A percentile compares a stretch with the other conserved stretches of the same genome.
Evolutionary conservation across 2,113 vertebrate species (phyloP).

Genomic region (Sorex fumeus): DNA sequence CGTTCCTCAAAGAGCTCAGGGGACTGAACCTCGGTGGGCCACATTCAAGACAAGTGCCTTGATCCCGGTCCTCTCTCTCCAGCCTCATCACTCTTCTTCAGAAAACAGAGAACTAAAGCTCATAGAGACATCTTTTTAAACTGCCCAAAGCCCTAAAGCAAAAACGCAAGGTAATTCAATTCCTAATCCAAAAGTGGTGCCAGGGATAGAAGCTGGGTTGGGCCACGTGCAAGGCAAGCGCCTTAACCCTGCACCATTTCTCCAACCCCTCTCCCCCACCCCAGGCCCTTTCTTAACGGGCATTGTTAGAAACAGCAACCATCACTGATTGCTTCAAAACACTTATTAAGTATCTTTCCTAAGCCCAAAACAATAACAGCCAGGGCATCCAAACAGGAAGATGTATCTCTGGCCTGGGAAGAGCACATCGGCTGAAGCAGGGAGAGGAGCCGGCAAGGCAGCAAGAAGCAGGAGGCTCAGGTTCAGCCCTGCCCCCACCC

Average conservation of each 20-base stretch:
- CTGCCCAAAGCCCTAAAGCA: background rate
- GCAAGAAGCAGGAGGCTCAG: background rate
- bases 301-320: background rate
- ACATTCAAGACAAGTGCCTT: too few relatives aligned
- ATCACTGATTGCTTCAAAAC: background rate
- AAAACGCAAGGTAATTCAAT: background rate
- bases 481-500: background rate
- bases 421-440: background rate
- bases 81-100: too few relatives aligned
- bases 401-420: background rate
- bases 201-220: background rate
- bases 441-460: background rate
- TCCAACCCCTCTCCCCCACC: background rate
- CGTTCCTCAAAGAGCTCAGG: too few relatives aligned
- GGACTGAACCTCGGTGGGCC: too few relatives aligned
- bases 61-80: too few relatives aligned
- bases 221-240: background rate
- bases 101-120: too few relatives aligned
- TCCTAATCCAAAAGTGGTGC: background rate
- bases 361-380: background rate
- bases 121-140: too few relatives aligned
- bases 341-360: conserved; percentile 69
- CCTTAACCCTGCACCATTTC: too few relatives aligned
- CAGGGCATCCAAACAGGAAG: conserved; percentile 26
- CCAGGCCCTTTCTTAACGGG: background rate